Evolutionary conservation across 64 coral and sea anemone genomes (phyloP), one percentile per base, ranked within the genome.

Genomic region (Stylophora pistillata): DNA sequence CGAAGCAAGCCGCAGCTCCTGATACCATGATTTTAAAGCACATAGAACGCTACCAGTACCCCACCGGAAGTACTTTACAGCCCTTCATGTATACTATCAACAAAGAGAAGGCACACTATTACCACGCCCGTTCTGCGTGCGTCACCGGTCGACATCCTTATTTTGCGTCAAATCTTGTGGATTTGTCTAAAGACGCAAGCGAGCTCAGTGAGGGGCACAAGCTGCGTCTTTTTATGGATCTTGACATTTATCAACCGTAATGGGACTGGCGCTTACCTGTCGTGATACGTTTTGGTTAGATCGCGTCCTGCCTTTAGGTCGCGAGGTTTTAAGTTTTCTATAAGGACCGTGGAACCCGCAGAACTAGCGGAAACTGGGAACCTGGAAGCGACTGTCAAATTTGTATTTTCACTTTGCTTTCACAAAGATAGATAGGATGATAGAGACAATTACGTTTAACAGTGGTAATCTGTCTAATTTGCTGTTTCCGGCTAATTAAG

Each of bases 51-150:
- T 89, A 89, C 18, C 87, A 78, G 21, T 58, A 87, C 31, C 71
- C 85, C 15, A 87, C 85, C 0, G 75, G 73, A 12, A 75, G 76
- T 23, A 56, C 37, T 54, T 53, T 58, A 63, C 56, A 78, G 64
- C 87, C 87, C 21, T 41, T 89, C 17, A 34, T 57, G 53, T 78
- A 89, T 23, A 78, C 87, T 1, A 23, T 31, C 9, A 28, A 56
- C 23, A 89, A 47, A 89, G 73, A 89, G 30, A 89, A 56, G 82
- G 30, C 82, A 26, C 82, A 86, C 37, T 86, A 86, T 65, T 86
- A 86, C 23, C 82, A 86, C 41, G 17, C 65, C 0, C 11, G 82
- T 54, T 47, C 52, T 30, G 29, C 47, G 1, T 87, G 85, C 18
- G 85, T 74, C 53, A 32, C 62, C 26, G 14, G 25, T 17, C 23